A percentile compares a stretch with the other conserved stretches of the same genome.
These are phyloP conservation scores for Ectropis grisescens DNA, from an alignment of 1,140 invertebrate species.

Conservation along the genomic window DNA sequence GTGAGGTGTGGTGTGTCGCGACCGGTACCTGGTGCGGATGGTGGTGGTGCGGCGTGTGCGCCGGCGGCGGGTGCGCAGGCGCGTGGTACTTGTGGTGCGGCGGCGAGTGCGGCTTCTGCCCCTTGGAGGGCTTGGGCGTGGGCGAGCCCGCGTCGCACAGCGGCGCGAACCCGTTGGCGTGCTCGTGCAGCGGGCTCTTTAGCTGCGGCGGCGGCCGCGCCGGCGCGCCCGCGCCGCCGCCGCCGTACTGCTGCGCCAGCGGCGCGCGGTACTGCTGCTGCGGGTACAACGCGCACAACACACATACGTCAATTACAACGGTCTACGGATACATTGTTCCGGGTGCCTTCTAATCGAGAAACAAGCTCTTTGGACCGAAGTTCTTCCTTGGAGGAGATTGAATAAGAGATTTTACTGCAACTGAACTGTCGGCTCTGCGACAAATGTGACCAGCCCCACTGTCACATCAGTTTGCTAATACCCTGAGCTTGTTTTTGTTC, in stretches of 20 bases:
- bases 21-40: slow-evolving; percentile 30
- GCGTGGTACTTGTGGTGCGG: slow-evolving; percentile 64
- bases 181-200: slow-evolving; percentile 55
- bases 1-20: background rate
- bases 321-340: no score
- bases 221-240: slow-evolving; percentile 23
- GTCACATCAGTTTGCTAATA: no score
- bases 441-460: no score
- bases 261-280: slow-evolving; percentile 54
- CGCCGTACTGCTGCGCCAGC: slow-evolving; percentile 27
- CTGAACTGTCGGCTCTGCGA: no score
- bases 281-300: background rate
- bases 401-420: no score
- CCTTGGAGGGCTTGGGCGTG: slow-evolving; percentile 41
- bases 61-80: slow-evolving; percentile 21
- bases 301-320: no score
- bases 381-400: no score
- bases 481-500: no score
- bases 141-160: slow-evolving; percentile 50
- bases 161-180: slow-evolving; percentile 50
- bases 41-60: slow-evolving; percentile 27
- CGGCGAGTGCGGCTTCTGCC: slow-evolving; percentile 55
- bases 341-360: no score
- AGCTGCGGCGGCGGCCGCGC: slow-evolving; percentile 47
- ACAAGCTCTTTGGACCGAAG: no score